Base-by-base conservation (phyloP, 2,113 vertebrate genomes). In the Archocentrus centrarchus region DNA sequence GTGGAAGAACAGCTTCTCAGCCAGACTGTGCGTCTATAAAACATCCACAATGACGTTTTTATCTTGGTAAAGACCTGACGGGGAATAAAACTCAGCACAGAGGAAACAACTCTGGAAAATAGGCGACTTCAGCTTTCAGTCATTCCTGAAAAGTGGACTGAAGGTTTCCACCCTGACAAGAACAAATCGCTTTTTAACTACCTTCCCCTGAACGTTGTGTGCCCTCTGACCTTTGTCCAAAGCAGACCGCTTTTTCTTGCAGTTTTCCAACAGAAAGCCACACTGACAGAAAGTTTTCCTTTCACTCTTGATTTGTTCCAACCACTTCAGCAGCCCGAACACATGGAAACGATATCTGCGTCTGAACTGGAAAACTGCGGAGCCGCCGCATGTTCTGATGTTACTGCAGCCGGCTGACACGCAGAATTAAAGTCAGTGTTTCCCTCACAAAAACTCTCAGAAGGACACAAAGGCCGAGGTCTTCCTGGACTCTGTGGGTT, bases 211-310 rank as follows among this genome's bases (percentile, higher is more conserved):
- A 80, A 83, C 17, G 32, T 50, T 0, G 7, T 1, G 5, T 50
- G 63, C 77, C 79, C 84, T 87, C 24, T 61, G 80, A 87, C 85
- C 87, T 64, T 53, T 0, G 75, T 37, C 77, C 37, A 41, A 9
- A 78, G 39, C 8, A 1, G 24, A 62, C 1, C 1, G 30, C 6
- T 24, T 4, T 22, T 53, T 84, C 47, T 63, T n/a, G 44, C 1
- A 30, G 20, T 53, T 87, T 85, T 81, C 73, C 78, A 13, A 47
- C 62, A 83, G 77, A 37, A 50, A 20, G 35, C 24, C 11, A n/a
- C 55, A n/a, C 53, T 78, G 44, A 73, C 47, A 6, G 44, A 80
- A 68, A 39, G 10, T 88, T 91, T 84, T 73, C 83, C 75, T 59
- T 44, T 24, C 20, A 6, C 17, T 39, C 50, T 11, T 10, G 35